Conservation (phyloP, 2,113 vertebrate species). For the Archilochus colubris region DNA sequence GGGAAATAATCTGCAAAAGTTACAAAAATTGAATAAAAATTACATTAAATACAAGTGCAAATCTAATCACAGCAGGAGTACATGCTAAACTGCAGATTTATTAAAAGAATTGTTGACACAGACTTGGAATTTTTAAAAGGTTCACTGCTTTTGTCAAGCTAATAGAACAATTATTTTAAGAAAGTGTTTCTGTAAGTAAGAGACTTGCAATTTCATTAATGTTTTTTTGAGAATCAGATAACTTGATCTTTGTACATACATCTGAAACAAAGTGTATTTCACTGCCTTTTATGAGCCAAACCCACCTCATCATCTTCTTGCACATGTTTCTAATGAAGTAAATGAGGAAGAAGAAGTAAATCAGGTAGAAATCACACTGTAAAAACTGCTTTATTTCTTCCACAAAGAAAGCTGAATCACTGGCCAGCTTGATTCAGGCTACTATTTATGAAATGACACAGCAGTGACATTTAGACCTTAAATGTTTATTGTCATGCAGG, state of each 20-base stretch:
- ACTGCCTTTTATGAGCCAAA: background rate
- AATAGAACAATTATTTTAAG: background rate
- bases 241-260: background rate
- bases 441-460: background rate
- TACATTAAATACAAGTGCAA: background rate
- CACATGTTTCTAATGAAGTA: background rate
- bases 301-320: background rate
- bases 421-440: accelerated
- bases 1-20: background rate
- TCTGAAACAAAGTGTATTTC: background rate
- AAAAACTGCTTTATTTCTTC: background rate
- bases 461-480: background rate
- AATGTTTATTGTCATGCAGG: background rate
- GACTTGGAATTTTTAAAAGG: background rate
- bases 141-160: background rate
- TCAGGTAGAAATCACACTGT: background rate
- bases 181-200: background rate
- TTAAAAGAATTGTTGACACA: background rate
- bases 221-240: background rate
- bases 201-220: background rate
- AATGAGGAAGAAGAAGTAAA: background rate
- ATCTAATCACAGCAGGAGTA: background rate
- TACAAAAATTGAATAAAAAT: background rate
- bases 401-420: background rate
- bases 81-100: background rate